Percentiles rank a stretch among this genome's conserved stretches.
phyloP scores from a whole-genome alignment of 2,888 invertebrate species.

The Nebria salina region DNA sequence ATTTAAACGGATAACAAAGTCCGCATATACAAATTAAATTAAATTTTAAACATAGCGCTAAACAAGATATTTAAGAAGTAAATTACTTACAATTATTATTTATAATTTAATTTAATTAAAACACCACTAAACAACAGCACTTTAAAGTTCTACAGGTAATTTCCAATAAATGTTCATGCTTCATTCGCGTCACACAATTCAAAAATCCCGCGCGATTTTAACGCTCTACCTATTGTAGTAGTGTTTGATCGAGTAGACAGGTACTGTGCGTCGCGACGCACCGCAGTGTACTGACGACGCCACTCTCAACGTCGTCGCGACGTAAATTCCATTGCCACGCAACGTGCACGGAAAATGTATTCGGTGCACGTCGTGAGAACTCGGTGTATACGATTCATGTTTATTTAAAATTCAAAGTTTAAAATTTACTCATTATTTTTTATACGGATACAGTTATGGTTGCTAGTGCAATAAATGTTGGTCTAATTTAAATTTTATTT shows the following conservation, averaged over 20 bases:
- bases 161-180: not conserved
- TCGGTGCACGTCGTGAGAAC: not conserved
- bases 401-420: conserved; percentile 12
- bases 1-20: too few species aligned
- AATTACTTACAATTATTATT: not conserved
- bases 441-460: not conserved
- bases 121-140: not conserved
- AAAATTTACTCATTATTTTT: not conserved
- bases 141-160: not conserved
- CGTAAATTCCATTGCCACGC: conserved; percentile 13
- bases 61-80: not conserved
- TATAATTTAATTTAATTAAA: not conserved
- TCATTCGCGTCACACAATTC: conserved; percentile 13
- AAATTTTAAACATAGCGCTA: too few species aligned
- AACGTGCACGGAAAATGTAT: not conserved
- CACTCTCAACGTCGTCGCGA: conserved; percentile 12
- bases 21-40: too few species aligned
- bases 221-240: not conserved
- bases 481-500: not conserved
- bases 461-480: not conserved
- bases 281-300: conserved; percentile 23
- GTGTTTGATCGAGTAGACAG: not conserved
- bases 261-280: conserved; percentile 13
- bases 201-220: conserved; percentile 20
- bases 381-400: conserved; percentile 4